phyloP scores from a whole-genome alignment of 2,888 invertebrate genomes.

The Agrotis exclamationis region DNA sequence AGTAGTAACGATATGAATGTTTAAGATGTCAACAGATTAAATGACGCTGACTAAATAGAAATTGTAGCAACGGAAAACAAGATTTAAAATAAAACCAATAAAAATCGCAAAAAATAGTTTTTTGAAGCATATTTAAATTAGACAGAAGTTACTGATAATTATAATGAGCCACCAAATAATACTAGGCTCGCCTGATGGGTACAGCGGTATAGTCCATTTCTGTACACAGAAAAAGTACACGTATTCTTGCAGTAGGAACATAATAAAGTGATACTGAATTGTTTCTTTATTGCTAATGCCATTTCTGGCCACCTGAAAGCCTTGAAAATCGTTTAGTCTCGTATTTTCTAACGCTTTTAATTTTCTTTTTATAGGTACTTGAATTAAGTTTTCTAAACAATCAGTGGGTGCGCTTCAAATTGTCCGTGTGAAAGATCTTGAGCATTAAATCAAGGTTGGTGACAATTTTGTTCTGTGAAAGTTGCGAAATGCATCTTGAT shows the following conservation, averaged over 20 bases:
- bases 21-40: conserved; percentile 6
- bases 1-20: background rate
- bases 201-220: too few relatives aligned
- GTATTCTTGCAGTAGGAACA: too few relatives aligned
- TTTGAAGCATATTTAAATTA: background rate
- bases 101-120: background rate
- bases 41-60: background rate
- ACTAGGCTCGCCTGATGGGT: too few relatives aligned
- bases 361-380: conserved; percentile 2
- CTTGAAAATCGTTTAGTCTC: background rate
- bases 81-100: background rate
- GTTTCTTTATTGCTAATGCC: background rate
- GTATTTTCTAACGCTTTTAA: background rate
- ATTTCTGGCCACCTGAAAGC: conserved; percentile 2
- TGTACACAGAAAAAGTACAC: too few relatives aligned
- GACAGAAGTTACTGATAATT: background rate
- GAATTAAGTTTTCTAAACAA: conserved; percentile 30
- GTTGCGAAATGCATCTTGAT: conserved; percentile 66
- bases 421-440: conserved; percentile 57
- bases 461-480: conserved; percentile 72
- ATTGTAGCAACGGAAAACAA: background rate
- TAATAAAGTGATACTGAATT: too few relatives aligned
- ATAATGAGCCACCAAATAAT: too few relatives aligned
- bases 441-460: conserved; percentile 62
- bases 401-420: conserved; percentile 25